phyloP scores from a whole-genome alignment of 2,113 vertebrate genomes.

The Lagenorhynchus albirostris region DNA sequence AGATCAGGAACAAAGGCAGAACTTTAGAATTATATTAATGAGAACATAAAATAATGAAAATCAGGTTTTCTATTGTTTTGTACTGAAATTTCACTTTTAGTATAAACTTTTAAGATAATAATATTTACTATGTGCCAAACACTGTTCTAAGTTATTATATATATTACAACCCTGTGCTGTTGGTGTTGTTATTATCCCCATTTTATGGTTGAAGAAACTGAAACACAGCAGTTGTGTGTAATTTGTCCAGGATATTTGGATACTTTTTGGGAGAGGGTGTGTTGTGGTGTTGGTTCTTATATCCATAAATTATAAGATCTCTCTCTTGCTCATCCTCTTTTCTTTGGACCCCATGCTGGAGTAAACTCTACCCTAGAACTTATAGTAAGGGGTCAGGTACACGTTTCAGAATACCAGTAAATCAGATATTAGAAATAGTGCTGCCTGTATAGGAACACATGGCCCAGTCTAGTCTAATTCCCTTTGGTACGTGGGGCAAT shows the following conservation, averaged over 20 bases:
- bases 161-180: background rate
- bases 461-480: background rate
- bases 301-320: background rate
- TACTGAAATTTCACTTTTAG: background rate
- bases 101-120: background rate
- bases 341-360: background rate
- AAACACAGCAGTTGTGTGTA: background rate
- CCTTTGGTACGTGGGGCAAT: background rate
- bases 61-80: background rate
- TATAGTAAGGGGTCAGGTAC: background rate
- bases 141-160: background rate
- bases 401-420: background rate
- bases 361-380: background rate
- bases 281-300: background rate
- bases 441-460: background rate
- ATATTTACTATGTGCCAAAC: background rate
- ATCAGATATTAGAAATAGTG: background rate
- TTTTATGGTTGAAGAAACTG: background rate
- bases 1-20: background rate
- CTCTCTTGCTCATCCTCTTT: background rate
- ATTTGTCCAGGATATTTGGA: background rate
- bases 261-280: background rate
- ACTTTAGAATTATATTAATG: background rate
- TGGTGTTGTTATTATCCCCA: background rate
- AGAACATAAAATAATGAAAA: background rate